Conservation (phyloP, 2,797 vertebrate genomes). For the Gobionotothen gibberifrons region DNA sequence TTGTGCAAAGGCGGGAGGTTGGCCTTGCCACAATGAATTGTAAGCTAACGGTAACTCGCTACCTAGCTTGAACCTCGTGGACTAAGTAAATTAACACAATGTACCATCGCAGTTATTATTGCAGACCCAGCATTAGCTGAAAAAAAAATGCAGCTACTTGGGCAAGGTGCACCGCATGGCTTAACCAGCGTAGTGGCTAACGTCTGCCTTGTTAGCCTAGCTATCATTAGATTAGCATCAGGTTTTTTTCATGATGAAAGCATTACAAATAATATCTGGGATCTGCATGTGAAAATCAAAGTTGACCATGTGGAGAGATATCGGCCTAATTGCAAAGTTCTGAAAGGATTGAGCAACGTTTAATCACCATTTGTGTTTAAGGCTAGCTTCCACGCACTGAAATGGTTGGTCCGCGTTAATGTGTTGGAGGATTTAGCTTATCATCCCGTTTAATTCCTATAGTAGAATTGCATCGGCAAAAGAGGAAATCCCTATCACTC, state of each 20-base stretch:
- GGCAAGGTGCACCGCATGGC: slow-evolving; percentile 72
- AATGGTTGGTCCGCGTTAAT: neutral
- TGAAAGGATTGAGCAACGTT: neutral
- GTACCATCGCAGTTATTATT: rapidly evolving
- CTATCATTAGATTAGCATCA: slow-evolving; percentile 20
- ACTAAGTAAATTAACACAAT: rapidly evolving
- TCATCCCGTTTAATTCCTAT: slow-evolving; percentile 6
- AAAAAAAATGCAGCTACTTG: neutral
- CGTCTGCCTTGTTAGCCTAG: slow-evolving; percentile 54
- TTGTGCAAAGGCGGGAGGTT: slow-evolving; percentile 74
- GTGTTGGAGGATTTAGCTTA: slow-evolving; percentile 57
- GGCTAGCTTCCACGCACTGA: slow-evolving; percentile 13
- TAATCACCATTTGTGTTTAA: neutral
- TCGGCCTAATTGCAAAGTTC: neutral
- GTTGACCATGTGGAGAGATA: rapidly evolving
- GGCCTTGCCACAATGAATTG: slow-evolving; percentile 52
- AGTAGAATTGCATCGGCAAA: neutral
- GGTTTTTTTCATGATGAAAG: neutral
- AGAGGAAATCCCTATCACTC: neutral
- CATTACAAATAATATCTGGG: neutral
- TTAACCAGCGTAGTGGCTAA: slow-evolving; percentile 38
- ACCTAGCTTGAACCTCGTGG: neutral
- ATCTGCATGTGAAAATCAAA: neutral
- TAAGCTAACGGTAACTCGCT: neutral
- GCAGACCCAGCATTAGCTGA: neutral